Evolutionary conservation across 2,113 vertebrate species (phyloP).

Genomic region (Proterorhinus semilunaris): DNA sequence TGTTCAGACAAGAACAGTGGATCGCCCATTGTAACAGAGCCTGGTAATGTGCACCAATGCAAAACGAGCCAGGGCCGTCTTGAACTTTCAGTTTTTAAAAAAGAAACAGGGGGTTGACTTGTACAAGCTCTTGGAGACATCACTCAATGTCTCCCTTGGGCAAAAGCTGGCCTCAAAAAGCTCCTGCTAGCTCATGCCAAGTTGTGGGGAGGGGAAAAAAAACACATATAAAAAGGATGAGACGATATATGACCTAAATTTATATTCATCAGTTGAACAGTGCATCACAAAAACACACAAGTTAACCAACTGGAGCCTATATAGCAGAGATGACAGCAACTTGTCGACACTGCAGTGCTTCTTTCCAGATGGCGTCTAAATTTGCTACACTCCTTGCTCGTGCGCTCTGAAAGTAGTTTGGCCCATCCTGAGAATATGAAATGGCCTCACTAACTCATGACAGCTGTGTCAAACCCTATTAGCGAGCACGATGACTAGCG

Average conservation of each 20-base stretch:
- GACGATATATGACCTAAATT: not conserved
- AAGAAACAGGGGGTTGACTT: not conserved
- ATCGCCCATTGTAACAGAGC: not conserved
- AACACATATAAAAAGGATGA: not conserved
- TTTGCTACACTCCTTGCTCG: constrained; percentile 15
- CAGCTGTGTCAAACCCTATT: constrained; percentile 56
- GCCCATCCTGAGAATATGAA: constrained; percentile 32
- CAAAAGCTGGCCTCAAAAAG: constrained; percentile 14
- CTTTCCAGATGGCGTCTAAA: constrained; percentile 8
- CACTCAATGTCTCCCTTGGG: constrained; percentile 17
- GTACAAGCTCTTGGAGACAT: constrained; percentile 15
- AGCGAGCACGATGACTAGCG: constrained; percentile 26
- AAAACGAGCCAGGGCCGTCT: not conserved
- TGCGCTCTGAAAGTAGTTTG: constrained; percentile 26
- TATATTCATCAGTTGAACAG: not conserved
- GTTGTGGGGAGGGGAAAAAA: not conserved
- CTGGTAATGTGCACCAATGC: not conserved
- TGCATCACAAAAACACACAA: not conserved
- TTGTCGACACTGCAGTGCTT: constrained; percentile 3
- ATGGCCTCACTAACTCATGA: constrained; percentile 52
- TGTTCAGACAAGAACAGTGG: not conserved
- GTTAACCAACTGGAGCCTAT: not conserved
- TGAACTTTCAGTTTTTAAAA: constrained; percentile 30
- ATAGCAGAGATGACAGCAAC: constrained; percentile 6
- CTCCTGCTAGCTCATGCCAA: constrained; percentile 16